A percentile compares a stretch with the other conserved stretches of the same genome.
These are phyloP conservation scores for Saturnia pavonia DNA, from an alignment of 2,888 invertebrate genomes.

Conservation along the genomic window DNA sequence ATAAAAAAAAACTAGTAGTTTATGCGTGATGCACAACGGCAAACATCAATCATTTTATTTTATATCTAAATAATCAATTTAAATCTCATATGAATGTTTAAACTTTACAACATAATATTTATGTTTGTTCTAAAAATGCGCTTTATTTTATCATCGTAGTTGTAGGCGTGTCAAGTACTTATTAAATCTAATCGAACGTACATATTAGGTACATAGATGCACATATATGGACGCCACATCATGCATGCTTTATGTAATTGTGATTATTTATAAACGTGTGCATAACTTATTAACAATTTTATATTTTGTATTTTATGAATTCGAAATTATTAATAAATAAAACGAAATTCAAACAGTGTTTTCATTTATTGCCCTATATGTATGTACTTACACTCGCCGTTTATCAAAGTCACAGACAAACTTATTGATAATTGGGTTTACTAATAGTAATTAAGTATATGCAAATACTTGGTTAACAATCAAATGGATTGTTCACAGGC, in stretches of 20 bases:
- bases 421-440: no score
- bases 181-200: not conserved
- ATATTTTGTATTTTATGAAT: not conserved
- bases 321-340: conserved; percentile 2
- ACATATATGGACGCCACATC: not conserved
- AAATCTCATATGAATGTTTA: not conserved
- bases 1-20: no score
- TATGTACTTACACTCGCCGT: not conserved
- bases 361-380: not conserved
- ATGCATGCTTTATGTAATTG: not conserved
- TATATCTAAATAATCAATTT: not conserved
- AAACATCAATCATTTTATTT: no score
- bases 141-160: not conserved
- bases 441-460: no score
- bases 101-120: not conserved
- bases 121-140: not conserved
- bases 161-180: not conserved
- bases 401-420: no score
- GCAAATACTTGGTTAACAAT: no score
- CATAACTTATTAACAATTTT: not conserved
- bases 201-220: no score
- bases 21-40: no score
- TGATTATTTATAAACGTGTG: not conserved
- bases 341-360: not conserved
- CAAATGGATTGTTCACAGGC: no score